These are phyloP conservation scores for Trypoxylus dichotomus DNA, from an alignment of 1,140 invertebrate species.

Conservation along the genomic window DNA sequence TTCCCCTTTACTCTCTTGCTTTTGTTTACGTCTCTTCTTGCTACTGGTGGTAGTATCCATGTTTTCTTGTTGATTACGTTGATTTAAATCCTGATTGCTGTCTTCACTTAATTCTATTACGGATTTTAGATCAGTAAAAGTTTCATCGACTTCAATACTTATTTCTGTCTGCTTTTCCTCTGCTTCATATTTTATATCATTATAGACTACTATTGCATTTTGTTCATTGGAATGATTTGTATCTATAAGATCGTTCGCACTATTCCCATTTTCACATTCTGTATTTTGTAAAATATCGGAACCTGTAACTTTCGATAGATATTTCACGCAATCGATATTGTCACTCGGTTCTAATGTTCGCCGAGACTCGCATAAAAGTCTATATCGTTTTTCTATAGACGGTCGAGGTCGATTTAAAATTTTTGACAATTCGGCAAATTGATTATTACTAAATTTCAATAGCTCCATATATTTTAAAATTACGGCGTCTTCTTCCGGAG, in stretches of 20 bases:
- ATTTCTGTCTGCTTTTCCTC: no score
- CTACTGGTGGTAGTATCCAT: no score
- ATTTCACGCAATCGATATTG: neutral
- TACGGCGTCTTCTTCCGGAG: neutral
- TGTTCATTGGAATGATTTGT: no score
- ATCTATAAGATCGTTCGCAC: no score
- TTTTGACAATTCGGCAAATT: neutral
- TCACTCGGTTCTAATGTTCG: neutral
- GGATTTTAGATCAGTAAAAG: neutral
- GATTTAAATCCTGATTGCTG: no score
- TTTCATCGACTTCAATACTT: neutral
- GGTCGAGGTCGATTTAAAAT: neutral
- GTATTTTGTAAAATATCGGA: neutral
- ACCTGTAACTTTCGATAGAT: neutral
- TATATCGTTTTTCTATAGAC: slow-evolving; percentile 8
- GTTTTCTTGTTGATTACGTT: neutral
- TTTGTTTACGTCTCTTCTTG: neutral
- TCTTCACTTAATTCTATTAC: neutral
- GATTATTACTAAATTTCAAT: neutral
- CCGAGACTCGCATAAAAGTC: neutral
- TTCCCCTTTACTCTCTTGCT: neutral
- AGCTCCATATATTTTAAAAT: neutral
- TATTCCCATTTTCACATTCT: no score
- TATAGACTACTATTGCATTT: no score
- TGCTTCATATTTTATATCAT: no score